Evolutionary conservation across 2,888 invertebrate species (phyloP), one percentile per base, ranked within the genome.

Genomic region (Lacanobia wlatinum): DNA sequence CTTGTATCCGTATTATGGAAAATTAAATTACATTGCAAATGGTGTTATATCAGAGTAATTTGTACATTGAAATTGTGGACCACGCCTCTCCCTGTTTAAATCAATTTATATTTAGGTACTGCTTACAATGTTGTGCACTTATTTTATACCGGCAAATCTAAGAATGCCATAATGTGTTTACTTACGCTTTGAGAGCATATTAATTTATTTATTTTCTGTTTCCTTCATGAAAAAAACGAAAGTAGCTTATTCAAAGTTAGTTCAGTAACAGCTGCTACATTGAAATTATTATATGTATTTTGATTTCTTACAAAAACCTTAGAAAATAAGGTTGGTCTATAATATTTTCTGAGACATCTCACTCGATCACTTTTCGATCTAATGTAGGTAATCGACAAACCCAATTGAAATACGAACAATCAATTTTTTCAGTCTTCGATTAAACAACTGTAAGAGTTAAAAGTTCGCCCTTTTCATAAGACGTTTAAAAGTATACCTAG

Each of bases 21-120:
- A 61, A 62, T 53, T 43, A 59, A 50, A 80, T 28, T 58, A 38
- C 61, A 55, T 78, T 60, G 23, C 38, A 55, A 61, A 82, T 55
- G 7, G 48, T 34, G 38, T 70, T 82, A 55, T 40, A 58, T 65
- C 53, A 64, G 5, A 61, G 55, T 21, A 61, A 55, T 56, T 78
- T 60, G 59, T 70, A 12, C 12, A 50, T 60, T 7, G n/a, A 50
- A 61, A 59, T 72, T 34, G 5, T n/a, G 0, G 46, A 18, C 18
- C 18, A n/a, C 21, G 18, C 48, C 76, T 66, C 40, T 43, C n/a
- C 6, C 6, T 28, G 28, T 23, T 65, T 55, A 74, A 55, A 40
- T 40, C 14, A 48, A 46, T 74, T 46, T 55, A 55, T n/a, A n/a
- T 46, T 23, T 6, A 12, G 12, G 10, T 2, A 63, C 14, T n/a